A percentile compares a stretch with the other conserved stretches of the same genome.
These are phyloP conservation scores for Drosophila antonietae DNA, from an alignment of 2,888 invertebrate genomes.

Conservation along the genomic window DNA sequence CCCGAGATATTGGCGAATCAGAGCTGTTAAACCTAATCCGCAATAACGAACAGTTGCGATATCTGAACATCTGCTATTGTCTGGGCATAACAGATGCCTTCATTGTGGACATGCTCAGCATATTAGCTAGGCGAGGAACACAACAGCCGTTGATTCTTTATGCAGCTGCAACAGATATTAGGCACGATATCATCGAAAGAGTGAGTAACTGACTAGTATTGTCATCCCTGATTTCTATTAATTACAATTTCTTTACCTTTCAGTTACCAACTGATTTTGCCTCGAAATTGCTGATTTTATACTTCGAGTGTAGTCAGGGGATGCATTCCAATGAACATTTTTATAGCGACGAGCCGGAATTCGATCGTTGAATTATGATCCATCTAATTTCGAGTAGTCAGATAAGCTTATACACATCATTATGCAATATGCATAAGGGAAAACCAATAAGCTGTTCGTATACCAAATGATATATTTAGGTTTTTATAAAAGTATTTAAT, in stretches of 20 bases:
- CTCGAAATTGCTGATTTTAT: conserved; percentile 48
- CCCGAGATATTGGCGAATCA: conserved; percentile 60
- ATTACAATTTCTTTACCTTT: conserved; percentile 1
- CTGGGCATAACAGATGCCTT: conserved; percentile 62
- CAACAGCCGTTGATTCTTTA: conserved; percentile 54
- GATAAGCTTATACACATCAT: conserved; percentile 34
- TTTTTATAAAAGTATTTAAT: conserved; percentile 40
- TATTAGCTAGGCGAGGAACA: conserved; percentile 37
- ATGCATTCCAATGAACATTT: conserved; percentile 53
- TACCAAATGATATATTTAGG: conserved; percentile 43
- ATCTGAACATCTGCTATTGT: conserved; percentile 66
- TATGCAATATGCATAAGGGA: conserved; percentile 34
- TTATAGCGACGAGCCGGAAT: conserved; percentile 66
- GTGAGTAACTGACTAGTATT: conserved; percentile 32
- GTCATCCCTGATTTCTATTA: not conserved
- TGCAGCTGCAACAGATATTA: conserved; percentile 69
- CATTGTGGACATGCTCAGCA: conserved; percentile 50
- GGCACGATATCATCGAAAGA: conserved; percentile 63
- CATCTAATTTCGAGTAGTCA: not conserved
- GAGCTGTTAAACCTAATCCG: conserved; percentile 49
- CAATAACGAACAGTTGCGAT: conserved; percentile 58
- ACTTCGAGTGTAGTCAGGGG: conserved; percentile 69
- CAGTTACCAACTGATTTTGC: conserved; percentile 58
- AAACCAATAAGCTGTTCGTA: conserved; percentile 32
- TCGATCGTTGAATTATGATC: conserved; percentile 47